A percentile compares a stretch with the other conserved stretches of the same genome.
phyloP scores from a whole-genome alignment of 2,888 invertebrate genomes.

The Drosophila borborema region DNA sequence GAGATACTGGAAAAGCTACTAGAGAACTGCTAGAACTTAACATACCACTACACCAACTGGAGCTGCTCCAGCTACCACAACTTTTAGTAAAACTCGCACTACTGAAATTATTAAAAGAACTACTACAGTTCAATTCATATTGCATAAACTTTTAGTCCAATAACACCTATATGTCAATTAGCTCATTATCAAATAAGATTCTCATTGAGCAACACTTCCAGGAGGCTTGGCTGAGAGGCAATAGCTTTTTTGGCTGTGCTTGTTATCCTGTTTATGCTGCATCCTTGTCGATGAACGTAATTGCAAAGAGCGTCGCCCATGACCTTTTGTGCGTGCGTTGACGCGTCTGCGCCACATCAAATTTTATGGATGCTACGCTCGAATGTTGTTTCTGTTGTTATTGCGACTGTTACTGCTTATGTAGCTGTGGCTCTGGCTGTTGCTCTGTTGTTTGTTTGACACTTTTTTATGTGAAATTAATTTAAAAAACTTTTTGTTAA shows the following conservation, averaged over 20 bases:
- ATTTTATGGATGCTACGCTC: constrained; percentile 60
- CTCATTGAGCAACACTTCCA: not conserved
- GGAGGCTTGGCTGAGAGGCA: not conserved
- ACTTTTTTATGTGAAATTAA: constrained; percentile 74
- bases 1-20: not conserved
- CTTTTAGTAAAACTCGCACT: not conserved
- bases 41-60: too few relatives aligned
- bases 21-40: not conserved
- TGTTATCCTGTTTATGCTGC: constrained; percentile 11
- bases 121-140: not conserved
- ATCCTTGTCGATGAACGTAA: constrained; percentile 50
- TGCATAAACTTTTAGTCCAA: not conserved
- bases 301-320: constrained; percentile 52
- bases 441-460: constrained; percentile 27
- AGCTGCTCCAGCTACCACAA: too few relatives aligned
- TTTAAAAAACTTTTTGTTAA: constrained; percentile 69
- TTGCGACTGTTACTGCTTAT: constrained; percentile 12
- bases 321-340: constrained; percentile 70
- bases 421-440: not conserved
- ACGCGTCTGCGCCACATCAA: constrained; percentile 52
- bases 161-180: not conserved
- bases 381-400: constrained; percentile 33
- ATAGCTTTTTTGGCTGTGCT: not conserved
- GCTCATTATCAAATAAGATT: not conserved
- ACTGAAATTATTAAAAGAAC: not conserved